Evolutionary conservation across 2,888 invertebrate species (phyloP).

Genomic region (Drosophila phalerata): DNA sequence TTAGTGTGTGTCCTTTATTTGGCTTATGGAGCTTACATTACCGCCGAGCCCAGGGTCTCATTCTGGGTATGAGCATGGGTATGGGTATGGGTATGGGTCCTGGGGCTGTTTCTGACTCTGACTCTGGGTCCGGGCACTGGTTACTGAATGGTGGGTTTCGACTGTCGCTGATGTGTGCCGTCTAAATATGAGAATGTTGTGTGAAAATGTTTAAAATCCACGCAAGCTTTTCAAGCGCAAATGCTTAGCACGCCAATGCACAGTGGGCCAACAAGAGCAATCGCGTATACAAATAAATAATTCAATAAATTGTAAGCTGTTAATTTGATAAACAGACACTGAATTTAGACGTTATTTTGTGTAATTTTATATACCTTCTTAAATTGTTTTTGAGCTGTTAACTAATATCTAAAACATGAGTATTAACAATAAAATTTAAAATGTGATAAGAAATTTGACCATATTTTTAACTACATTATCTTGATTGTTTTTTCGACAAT

Average conservation of each 20-base stretch:
- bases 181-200: constrained; percentile 81
- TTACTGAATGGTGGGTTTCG: constrained; percentile 12
- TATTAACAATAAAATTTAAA: neutral
- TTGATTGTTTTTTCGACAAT: no score
- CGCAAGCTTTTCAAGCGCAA: constrained; percentile 75
- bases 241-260: constrained; percentile 74
- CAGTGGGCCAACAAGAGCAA: constrained; percentile 30
- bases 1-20: constrained; percentile 79
- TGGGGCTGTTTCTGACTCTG: neutral
- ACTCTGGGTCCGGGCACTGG: constrained; percentile 9
- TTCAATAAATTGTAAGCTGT: neutral
- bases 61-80: no score
- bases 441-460: no score
- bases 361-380: neutral
- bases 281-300: neutral
- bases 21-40: constrained; percentile 80
- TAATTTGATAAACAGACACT: no score
- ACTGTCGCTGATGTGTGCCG: constrained; percentile 75
- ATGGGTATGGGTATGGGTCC: neutral
- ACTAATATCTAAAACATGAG: neutral
- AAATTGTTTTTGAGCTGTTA: neutral
- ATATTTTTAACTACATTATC: no score
- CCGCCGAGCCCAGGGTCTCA: constrained; percentile 52
- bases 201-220: constrained; percentile 82
- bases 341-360: neutral